A percentile compares a stretch with the other conserved stretches of the same genome.
These are phyloP conservation scores for Ephestia elutella DNA, from an alignment of 1,140 invertebrate species.

Conservation along the genomic window DNA sequence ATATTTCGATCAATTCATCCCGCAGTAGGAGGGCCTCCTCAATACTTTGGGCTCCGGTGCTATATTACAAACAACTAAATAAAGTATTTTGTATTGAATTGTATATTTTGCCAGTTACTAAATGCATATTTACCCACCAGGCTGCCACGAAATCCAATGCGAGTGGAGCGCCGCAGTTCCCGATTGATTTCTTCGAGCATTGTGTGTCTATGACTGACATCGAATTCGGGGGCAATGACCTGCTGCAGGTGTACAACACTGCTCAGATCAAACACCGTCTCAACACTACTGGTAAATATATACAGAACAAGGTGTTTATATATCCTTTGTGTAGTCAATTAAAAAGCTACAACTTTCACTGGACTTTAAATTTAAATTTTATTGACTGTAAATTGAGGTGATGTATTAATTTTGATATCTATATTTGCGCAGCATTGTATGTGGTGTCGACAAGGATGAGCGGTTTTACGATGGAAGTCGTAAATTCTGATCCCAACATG, in stretches of 20 bases:
- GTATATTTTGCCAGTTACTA: no score
- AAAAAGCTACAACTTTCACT: no score
- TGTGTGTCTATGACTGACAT: constrained; percentile 93
- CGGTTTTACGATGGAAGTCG: constrained; percentile 92
- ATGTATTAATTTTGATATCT: no score
- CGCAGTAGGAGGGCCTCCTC: no score
- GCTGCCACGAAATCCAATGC: constrained; percentile 51
- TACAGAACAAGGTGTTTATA: no score
- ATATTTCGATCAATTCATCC: no score
- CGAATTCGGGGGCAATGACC: constrained; percentile 96
- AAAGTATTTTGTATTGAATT: no score
- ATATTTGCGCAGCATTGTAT: constrained; percentile 79
- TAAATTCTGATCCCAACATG: constrained; percentile 89
- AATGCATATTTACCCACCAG: constrained; percentile 28
- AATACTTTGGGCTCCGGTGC: no score
- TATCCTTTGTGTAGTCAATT: no score
- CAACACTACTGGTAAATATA: constrained; percentile 80
- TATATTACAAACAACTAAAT: no score
- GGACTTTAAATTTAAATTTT: no score
- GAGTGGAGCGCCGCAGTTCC: constrained; percentile 78
- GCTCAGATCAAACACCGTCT: constrained; percentile 95
- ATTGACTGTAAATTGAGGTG: no score
- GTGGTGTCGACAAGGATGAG: constrained; percentile 90
- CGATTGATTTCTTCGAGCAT: constrained; percentile 98
- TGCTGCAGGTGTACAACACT: constrained; percentile 95